Percentiles rank a stretch among this genome's conserved stretches.
phyloP scores from a whole-genome alignment of 2,797 vertebrate genomes.

The Pseudochirops cupreus region DNA sequence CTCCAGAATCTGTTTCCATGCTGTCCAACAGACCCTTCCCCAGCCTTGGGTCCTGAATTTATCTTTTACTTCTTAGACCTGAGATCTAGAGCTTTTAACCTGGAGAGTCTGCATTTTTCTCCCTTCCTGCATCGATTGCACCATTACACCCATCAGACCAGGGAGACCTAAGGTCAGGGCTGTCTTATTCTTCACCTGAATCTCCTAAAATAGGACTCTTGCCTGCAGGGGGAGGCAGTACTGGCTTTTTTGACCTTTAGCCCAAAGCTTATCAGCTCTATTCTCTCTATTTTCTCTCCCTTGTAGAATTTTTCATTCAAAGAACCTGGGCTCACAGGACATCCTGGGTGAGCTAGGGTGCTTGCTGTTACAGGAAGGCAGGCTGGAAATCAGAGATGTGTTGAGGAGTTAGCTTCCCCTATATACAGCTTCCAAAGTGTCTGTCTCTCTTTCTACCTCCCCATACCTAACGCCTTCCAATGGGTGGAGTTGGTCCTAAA shows the following conservation, averaged over 20 bases:
- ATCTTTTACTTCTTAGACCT: not conserved
- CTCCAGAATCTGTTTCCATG: not conserved
- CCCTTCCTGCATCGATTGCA: not conserved
- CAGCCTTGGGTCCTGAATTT: not conserved
- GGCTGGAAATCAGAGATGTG: not conserved
- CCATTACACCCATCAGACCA: not conserved
- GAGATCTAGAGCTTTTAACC: not conserved
- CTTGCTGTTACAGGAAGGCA: not conserved
- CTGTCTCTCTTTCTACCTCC: not conserved
- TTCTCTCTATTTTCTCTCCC: not conserved
- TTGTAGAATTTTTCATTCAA: slow-evolving; percentile 82
- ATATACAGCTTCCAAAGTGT: not conserved
- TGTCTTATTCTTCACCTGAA: no score
- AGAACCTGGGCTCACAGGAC: no score
- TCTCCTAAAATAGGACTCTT: not conserved
- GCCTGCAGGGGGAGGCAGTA: not conserved
- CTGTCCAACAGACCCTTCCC: not conserved
- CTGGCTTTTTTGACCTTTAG: not conserved
- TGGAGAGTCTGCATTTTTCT: not conserved
- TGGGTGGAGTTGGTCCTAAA: not conserved
- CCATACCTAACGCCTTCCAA: not conserved
- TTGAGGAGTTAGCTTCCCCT: not conserved
- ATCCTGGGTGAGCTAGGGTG: no score
- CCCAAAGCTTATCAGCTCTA: not conserved
- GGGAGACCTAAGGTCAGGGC: not conserved